A percentile compares a stretch with the other conserved stretches of the same genome.
These are phyloP conservation scores for Chaetodon trifascialis DNA, from an alignment of 2,113 vertebrate genomes.

Conservation along the genomic window DNA sequence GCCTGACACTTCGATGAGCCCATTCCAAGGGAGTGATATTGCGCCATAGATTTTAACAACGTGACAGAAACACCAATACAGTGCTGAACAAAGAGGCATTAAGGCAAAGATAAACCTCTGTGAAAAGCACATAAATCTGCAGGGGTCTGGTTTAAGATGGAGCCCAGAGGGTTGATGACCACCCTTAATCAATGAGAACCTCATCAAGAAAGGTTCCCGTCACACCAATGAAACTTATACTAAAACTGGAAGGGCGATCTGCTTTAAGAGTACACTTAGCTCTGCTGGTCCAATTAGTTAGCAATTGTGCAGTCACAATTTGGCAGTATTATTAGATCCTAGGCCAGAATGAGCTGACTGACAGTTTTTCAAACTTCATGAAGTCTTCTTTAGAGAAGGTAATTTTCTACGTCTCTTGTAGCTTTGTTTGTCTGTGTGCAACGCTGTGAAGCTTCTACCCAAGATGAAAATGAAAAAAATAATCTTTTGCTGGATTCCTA, in stretches of 20 bases:
- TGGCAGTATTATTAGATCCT: background rate
- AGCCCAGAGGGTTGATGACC: constrained; percentile 69
- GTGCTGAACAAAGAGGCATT: constrained; percentile 82
- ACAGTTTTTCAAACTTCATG: background rate
- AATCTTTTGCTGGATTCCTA: background rate
- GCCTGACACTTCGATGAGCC: constrained; percentile 76
- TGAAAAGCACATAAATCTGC: constrained; percentile 77
- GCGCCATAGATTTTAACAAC: constrained; percentile 80
- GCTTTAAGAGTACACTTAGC: constrained; percentile 50
- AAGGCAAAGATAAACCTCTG: constrained; percentile 80
- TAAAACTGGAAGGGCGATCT: constrained; percentile 21
- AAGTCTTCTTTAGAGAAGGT: background rate
- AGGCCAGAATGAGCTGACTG: background rate
- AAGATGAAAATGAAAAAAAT: background rate
- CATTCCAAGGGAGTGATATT: constrained; percentile 81
- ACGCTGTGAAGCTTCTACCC: background rate
- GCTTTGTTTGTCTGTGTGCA: background rate
- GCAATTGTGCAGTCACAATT: background rate
- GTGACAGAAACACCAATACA: constrained; percentile 84
- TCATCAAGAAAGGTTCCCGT: constrained; percentile 73
- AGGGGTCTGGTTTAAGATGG: constrained; percentile 62
- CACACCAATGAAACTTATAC: constrained; percentile 54
- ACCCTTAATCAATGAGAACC: constrained; percentile 78
- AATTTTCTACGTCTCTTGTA: background rate
- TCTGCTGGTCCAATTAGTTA: constrained; percentile 33